Base-by-base conservation (phyloP, 2,888 invertebrate genomes). In the Seladonia tumulorum region DNA sequence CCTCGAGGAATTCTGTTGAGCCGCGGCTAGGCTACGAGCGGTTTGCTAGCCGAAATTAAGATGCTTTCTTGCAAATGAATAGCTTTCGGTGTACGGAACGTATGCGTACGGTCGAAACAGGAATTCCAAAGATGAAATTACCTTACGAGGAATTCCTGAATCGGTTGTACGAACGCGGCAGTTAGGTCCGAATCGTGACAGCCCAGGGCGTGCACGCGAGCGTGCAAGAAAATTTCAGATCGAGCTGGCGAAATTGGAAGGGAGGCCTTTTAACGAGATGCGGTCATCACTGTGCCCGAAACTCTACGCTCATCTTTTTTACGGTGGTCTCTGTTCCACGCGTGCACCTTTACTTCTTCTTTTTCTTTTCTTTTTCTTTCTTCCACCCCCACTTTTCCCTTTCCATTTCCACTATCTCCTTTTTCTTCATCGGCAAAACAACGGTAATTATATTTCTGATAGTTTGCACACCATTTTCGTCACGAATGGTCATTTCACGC, bases 121-220 rank as follows among this genome's bases (percentile, higher is more conserved):
- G 93, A 94, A 94, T 94, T 94, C 93, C 91, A 88, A 92, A 91
- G 93, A 93, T 93, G 91, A 94, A 94, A 94, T 94, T 94, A 92
- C 93, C 91, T 93, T 93, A 93, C 93, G 93, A 92, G 92, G 94
- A 94, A 94, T 94, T 93, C 91, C 92, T 92, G 93, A 94, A 94
- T 94, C 93, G 94, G 93, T 94, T 94, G 92, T 93, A 93, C 92
- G 92, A 93, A 93, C 93, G 93, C 94, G 90, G 94, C 94, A 93
- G 94, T 94, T 94, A 93, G 92, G 91, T 91, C 91, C 91, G 92
- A 94, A 94, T 94, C 95, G 95, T 94, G 94, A 95, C 94, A 93
- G 95, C 95, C 94, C 93, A 92, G 94, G 94, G 95, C 95, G 91
- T 91, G 93, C 95, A 95, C 95, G 95, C 94, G 94, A 95, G 94